These are phyloP conservation scores for Reticulitermes speratus DNA, from an alignment of 1,140 invertebrate genomes.

Conservation along the genomic window DNA sequence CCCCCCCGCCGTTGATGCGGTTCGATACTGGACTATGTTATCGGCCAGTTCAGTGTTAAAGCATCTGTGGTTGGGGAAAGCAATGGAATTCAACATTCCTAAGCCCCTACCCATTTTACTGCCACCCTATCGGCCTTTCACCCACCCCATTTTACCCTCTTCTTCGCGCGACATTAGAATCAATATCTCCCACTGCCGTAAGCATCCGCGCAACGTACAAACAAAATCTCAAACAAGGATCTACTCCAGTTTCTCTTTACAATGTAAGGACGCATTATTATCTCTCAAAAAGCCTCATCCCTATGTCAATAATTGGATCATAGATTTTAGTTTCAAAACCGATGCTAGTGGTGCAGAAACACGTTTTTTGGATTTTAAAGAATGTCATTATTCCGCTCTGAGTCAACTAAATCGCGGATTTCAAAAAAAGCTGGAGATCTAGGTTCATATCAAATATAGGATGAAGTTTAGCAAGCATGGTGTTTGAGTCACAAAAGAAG, in stretches of 20 bases:
- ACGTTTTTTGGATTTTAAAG: no score
- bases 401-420: no score
- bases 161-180: not conserved
- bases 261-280: not conserved
- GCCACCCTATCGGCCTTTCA: not conserved
- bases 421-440: no score
- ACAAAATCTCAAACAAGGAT: not conserved
- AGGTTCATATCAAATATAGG: no score
- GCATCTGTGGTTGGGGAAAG: constrained; percentile 25
- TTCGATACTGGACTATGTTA: not conserved
- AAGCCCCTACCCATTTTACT: not conserved
- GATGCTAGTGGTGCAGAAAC: no score
- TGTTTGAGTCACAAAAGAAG: no score
- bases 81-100: constrained; percentile 29
- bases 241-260: not conserved
- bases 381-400: no score
- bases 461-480: no score
- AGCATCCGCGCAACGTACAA: not conserved
- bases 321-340: not conserved
- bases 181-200: not conserved
- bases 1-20: not conserved
- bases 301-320: not conserved
- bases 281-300: not conserved
- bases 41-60: constrained; percentile 21
- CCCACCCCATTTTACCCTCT: not conserved